Evolutionary conservation across 2,113 vertebrate species (phyloP).

Genomic region (Desmodus rotundus): DNA sequence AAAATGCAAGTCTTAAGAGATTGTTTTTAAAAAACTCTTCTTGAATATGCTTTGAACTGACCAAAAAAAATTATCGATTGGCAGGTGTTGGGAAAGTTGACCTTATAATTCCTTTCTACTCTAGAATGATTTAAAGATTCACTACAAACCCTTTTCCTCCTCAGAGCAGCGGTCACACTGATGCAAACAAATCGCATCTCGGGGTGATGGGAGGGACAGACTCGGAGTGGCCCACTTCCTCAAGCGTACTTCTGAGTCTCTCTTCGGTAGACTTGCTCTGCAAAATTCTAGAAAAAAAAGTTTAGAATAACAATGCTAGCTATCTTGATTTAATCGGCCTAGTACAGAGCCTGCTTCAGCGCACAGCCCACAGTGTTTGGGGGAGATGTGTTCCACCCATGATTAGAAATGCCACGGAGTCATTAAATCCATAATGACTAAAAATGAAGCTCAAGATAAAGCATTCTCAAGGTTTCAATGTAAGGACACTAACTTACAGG

Average conservation of each 20-base stretch:
- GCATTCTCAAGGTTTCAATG: background rate
- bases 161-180: background rate
- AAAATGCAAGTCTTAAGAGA: background rate
- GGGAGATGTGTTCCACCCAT: background rate
- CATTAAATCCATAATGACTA: background rate
- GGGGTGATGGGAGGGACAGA: background rate
- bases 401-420: background rate
- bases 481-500: background rate
- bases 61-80: background rate
- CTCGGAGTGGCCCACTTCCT: background rate
- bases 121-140: slow-evolving; percentile 34
- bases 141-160: background rate
- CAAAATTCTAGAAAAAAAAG: background rate
- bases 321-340: background rate
- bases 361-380: background rate
- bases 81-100: slow-evolving; percentile 22
- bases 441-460: background rate
- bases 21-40: background rate
- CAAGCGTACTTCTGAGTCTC: background rate
- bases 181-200: background rate
- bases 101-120: slow-evolving; percentile 25
- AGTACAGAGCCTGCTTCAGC: background rate
- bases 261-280: background rate
- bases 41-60: slow-evolving; percentile 47
- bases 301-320: background rate